A percentile compares a stretch with the other conserved stretches of the same genome.
Conservation (phyloP, 2,113 vertebrate genomes). For the Crocuta crocuta region DNA sequence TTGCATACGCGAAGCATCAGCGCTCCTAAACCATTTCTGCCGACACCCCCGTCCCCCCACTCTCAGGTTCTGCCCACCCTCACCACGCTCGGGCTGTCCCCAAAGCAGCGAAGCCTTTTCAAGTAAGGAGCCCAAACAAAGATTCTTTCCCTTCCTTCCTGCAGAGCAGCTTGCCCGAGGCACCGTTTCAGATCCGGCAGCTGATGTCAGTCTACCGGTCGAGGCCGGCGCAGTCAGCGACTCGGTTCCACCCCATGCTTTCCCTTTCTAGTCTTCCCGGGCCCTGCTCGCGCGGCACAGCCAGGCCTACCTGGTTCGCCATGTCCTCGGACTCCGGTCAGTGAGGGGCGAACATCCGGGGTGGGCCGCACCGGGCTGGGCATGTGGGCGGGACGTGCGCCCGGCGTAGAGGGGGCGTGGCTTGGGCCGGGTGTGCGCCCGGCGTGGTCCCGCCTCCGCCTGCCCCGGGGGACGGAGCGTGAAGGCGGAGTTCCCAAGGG, state of each 20-base stretch:
- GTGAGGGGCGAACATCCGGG: fast-evolving
- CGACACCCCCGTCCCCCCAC: fast-evolving
- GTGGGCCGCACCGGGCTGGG: fast-evolving
- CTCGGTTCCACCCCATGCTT: fast-evolving
- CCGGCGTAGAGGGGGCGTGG: background rate
- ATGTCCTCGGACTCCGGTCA: background rate
- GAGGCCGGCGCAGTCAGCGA: too few species aligned
- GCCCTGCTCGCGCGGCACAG: fast-evolving
- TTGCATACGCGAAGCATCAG: fast-evolving
- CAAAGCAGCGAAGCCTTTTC: background rate
- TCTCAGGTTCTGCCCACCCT: background rate
- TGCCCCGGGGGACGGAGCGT: background rate
- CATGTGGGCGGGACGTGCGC: fast-evolving
- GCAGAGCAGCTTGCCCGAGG: background rate
- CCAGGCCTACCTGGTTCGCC: constrained; percentile 40
- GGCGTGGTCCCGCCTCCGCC: too few species aligned
- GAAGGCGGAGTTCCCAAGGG: background rate
- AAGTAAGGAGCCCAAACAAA: fast-evolving
- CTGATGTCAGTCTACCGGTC: too few species aligned
- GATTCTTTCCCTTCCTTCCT: background rate
- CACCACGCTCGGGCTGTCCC: too few species aligned
- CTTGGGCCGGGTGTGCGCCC: too few species aligned
- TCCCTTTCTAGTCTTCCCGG: background rate
- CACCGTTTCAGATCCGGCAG: background rate
- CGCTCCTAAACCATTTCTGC: too few species aligned